Evolutionary conservation across 2,888 invertebrate genomes (phyloP).

Genomic region (Leucoma salicis): DNA sequence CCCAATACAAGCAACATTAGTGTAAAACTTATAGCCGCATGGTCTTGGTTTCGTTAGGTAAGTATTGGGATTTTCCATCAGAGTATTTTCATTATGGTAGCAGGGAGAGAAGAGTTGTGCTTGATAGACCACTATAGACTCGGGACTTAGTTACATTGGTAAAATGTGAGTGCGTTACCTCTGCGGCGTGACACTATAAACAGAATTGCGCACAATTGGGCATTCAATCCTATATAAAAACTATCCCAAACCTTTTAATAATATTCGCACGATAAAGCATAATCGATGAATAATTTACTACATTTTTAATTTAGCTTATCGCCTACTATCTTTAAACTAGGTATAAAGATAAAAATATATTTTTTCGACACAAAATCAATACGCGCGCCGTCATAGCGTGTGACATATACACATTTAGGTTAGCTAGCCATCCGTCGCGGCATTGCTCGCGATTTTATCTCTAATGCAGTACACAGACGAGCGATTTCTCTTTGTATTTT

Average conservation of each 20-base stretch:
- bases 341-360: conserved; percentile 59
- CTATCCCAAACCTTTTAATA: conserved; percentile 6
- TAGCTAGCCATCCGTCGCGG: conserved; percentile 20
- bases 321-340: conserved; percentile 61
- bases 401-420: conserved; percentile 24
- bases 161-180: too few species aligned
- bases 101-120: too few species aligned
- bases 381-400: conserved; percentile 16
- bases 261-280: conserved; percentile 35
- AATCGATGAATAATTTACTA: conserved; percentile 56
- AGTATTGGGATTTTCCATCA: too few species aligned
- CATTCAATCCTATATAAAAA: conserved; percentile 8
- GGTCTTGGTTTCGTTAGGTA: too few species aligned
- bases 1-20: too few species aligned
- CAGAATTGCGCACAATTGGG: too few species aligned
- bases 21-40: too few species aligned
- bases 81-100: too few species aligned
- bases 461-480: conserved; percentile 12
- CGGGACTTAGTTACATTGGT: too few species aligned
- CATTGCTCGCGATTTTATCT: conserved; percentile 28
- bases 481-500: conserved; percentile 5
- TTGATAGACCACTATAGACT: too few species aligned
- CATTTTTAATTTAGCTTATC: conserved; percentile 72
- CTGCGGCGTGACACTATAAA: too few species aligned
- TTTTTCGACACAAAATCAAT: conserved; percentile 66